Evolutionary conservation across 1,140 invertebrate species (phyloP).

Genomic region (Uloborus diversus): DNA sequence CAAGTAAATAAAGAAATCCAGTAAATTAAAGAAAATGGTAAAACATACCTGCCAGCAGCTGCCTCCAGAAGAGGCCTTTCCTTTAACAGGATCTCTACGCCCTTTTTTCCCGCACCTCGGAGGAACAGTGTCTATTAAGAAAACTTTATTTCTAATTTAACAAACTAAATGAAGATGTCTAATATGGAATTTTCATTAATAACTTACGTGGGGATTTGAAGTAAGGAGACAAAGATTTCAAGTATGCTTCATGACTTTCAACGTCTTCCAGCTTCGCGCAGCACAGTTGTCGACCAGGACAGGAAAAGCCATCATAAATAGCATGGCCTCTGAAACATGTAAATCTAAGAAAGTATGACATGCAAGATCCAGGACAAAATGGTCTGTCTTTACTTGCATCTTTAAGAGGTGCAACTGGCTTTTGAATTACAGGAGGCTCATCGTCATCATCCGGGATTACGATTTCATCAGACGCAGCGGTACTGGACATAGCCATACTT

Average conservation of each 20-base stretch:
- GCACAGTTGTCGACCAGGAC: constrained; percentile 59
- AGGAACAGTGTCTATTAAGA: neutral
- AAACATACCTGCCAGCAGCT: constrained; percentile 87
- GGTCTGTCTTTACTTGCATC: constrained; percentile 65
- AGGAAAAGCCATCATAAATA: constrained; percentile 57
- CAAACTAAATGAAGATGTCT: too few relatives aligned
- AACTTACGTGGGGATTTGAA: constrained; percentile 39
- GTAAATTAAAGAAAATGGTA: neutral
- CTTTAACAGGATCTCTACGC: constrained; percentile 61
- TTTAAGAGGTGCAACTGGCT: neutral
- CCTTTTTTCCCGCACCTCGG: constrained; percentile 59
- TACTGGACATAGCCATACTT: neutral
- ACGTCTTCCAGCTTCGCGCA: constrained; percentile 58
- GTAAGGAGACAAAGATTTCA: constrained; percentile 43
- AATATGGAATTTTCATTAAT: neutral
- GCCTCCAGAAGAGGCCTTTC: constrained; percentile 87
- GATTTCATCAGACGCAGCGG: constrained; percentile 2
- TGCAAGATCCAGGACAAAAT: constrained; percentile 89
- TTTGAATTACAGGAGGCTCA: neutral
- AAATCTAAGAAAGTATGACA: constrained; percentile 85
- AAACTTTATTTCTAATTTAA: too few relatives aligned
- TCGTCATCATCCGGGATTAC: constrained; percentile 38
- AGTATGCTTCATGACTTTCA: constrained; percentile 53
- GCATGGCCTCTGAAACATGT: constrained; percentile 81
- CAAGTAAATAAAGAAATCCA: neutral